Conservation (phyloP, 2,113 vertebrate species). For the Meleagris gallopavo region DNA sequence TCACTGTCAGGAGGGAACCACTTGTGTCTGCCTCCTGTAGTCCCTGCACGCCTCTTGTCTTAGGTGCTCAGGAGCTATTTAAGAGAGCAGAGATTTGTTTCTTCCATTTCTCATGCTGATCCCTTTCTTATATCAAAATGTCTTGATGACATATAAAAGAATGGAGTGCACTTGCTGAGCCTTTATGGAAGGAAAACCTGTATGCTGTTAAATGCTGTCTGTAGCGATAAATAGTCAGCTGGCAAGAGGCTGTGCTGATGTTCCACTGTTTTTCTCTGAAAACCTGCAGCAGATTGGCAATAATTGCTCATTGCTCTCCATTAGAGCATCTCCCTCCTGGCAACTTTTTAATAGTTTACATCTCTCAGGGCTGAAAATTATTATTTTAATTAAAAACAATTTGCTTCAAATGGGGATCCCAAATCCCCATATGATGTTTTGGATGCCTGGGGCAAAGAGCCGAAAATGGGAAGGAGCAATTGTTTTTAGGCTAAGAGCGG, state of each 20-base stretch:
- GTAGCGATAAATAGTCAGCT: background rate
- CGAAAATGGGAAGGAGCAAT: background rate
- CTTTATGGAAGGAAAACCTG: background rate
- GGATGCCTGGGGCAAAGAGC: slow-evolving; percentile 50
- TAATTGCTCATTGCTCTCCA: slow-evolving; percentile 65
- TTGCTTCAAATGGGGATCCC: slow-evolving; percentile 68
- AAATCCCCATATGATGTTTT: slow-evolving; percentile 25
- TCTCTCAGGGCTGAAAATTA: slow-evolving; percentile 71
- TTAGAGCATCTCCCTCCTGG: slow-evolving; percentile 69
- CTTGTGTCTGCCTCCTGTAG: too few relatives aligned
- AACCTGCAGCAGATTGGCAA: slow-evolving; percentile 51
- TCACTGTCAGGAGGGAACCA: accelerated
- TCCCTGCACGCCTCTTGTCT: accelerated
- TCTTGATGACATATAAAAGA: background rate
- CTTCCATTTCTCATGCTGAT: background rate
- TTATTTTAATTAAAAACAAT: slow-evolving; percentile 77
- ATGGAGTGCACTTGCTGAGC: background rate
- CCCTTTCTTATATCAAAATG: background rate
- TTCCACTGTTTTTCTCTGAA: background rate
- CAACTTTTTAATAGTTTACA: slow-evolving; percentile 67
- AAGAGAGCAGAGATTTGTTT: background rate
- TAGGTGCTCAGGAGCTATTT: background rate
- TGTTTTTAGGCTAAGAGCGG: background rate
- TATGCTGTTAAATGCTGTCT: background rate
- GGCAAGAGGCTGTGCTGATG: slow-evolving; percentile 29